A percentile compares a stretch with the other conserved stretches of the same genome.
Evolutionary conservation across 2,888 invertebrate species (phyloP).

Genomic region (Melanotus villosus): DNA sequence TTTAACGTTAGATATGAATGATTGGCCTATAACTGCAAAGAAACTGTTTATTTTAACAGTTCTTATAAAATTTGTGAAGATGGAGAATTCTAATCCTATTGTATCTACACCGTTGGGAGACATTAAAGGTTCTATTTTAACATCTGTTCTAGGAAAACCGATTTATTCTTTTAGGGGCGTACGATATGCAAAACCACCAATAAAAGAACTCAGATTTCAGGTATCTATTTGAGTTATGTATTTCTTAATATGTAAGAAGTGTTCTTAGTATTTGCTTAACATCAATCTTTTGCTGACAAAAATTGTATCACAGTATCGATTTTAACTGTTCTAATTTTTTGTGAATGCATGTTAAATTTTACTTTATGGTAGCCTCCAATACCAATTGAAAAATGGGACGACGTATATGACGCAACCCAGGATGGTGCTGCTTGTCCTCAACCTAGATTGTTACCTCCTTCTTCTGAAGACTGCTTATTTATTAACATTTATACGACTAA

Average conservation of each 20-base stretch:
- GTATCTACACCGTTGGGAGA: conserved; percentile 53
- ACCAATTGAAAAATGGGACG: conserved; percentile 46
- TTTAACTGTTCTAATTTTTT: too few relatives aligned
- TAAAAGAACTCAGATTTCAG: conserved; percentile 65
- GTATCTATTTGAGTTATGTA: too few relatives aligned
- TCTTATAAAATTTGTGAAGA: too few relatives aligned
- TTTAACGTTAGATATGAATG: too few relatives aligned
- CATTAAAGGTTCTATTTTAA: conserved; percentile 53
- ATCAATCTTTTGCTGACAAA: too few relatives aligned
- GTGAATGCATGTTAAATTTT: too few relatives aligned
- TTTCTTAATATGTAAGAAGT: too few relatives aligned
- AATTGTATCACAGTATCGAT: too few relatives aligned
- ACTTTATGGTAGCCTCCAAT: conserved; percentile 43
- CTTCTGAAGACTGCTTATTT: conserved; percentile 76
- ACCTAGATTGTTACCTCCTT: conserved; percentile 56
- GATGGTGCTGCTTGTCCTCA: conserved; percentile 65
- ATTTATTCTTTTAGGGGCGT: conserved; percentile 56
- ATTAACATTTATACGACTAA: conserved; percentile 75
- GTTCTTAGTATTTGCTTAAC: too few relatives aligned
- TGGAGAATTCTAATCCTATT: too few relatives aligned
- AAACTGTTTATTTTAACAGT: too few relatives aligned
- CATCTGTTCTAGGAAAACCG: conserved; percentile 52
- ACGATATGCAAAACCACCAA: conserved; percentile 57
- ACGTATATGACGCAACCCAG: conserved; percentile 40
- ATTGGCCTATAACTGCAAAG: too few relatives aligned